Evolutionary conservation across 2,797 vertebrate genomes (phyloP).

Genomic region (Xenentodon cancila): DNA sequence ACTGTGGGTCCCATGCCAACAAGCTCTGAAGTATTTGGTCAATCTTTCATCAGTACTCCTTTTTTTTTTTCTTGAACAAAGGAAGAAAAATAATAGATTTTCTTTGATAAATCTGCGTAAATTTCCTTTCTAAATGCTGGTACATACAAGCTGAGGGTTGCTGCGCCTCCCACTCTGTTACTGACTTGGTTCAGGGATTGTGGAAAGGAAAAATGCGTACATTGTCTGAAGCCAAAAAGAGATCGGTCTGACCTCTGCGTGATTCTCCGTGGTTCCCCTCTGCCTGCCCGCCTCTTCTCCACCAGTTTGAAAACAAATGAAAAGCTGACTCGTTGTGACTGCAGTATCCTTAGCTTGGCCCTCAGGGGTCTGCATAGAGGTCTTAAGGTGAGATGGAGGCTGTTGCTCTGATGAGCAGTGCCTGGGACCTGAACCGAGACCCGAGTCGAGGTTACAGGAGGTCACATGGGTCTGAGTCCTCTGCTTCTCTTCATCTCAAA

Average conservation of each 20-base stretch:
- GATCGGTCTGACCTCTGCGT: slow-evolving; percentile 13
- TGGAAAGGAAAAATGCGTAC: background rate
- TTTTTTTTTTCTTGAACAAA: slow-evolving; percentile 16
- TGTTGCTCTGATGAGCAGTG: slow-evolving; percentile 26
- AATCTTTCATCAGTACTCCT: slow-evolving; percentile 36
- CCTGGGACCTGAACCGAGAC: slow-evolving; percentile 49
- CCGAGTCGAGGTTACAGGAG: slow-evolving; percentile 36
- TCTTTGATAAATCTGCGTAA: slow-evolving; percentile 3
- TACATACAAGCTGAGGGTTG: too few species aligned
- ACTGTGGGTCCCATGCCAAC: slow-evolving; percentile 51
- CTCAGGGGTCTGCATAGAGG: slow-evolving; percentile 20
- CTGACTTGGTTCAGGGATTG: background rate
- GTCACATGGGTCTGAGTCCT: slow-evolving; percentile 42
- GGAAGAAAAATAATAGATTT: slow-evolving; percentile 8
- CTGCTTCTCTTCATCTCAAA: slow-evolving; percentile 36
- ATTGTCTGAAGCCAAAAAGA: slow-evolving; percentile 6
- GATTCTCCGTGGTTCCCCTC: slow-evolving; percentile 15
- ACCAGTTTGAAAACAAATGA: slow-evolving; percentile 60
- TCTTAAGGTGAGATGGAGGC: slow-evolving; percentile 4
- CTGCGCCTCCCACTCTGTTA: background rate
- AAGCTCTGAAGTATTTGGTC: slow-evolving; percentile 39
- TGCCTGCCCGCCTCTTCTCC: slow-evolving; percentile 22
- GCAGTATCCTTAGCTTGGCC: slow-evolving; percentile 43
- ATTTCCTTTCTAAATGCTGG: slow-evolving; percentile 12
- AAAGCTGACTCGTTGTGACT: slow-evolving; percentile 60